Conservation (phyloP, 1,140 invertebrate genomes). For the Medauroidea extradentata region DNA sequence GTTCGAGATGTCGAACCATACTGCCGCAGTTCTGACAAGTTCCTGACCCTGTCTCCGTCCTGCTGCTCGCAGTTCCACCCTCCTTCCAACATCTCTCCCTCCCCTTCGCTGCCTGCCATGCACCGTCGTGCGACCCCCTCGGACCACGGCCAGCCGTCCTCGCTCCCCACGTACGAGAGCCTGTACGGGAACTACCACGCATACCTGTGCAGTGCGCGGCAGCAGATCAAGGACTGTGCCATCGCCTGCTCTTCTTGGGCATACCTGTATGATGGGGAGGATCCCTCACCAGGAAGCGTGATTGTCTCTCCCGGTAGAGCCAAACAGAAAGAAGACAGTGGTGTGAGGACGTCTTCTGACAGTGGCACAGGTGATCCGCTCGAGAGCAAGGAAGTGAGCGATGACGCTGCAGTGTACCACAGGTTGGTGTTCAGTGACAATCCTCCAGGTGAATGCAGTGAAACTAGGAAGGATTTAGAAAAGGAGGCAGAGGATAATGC, state of each 20-base stretch:
- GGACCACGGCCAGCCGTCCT: conserved; percentile 24
- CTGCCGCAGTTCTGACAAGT: conserved; percentile 75
- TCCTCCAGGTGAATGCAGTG: too few relatives aligned
- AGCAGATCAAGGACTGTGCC: conserved; percentile 66
- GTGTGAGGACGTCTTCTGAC: too few relatives aligned
- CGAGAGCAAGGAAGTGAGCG: too few relatives aligned
- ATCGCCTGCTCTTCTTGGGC: conserved; percentile 73
- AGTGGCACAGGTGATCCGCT: too few relatives aligned
- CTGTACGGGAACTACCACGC: conserved; percentile 76
- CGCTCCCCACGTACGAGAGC: conserved; percentile 40
- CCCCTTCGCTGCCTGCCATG: conserved; percentile 16
- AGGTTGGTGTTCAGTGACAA: background rate
- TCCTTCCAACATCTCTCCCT: conserved; percentile 18
- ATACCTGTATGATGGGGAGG: conserved; percentile 65
- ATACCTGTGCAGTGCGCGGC: conserved; percentile 75
- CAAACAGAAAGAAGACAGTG: too few relatives aligned
- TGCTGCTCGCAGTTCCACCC: conserved; percentile 9
- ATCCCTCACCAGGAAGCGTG: conserved; percentile 34
- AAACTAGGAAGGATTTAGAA: too few relatives aligned
- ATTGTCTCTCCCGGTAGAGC: background rate
- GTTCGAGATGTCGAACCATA: conserved; percentile 76
- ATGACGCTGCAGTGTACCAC: too few relatives aligned
- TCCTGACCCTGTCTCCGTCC: conserved; percentile 71
- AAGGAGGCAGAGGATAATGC: too few relatives aligned
- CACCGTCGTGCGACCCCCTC: conserved; percentile 6